Conservation (phyloP, 2,888 invertebrate genomes). For the Archaeoteleia sp. region DNA sequence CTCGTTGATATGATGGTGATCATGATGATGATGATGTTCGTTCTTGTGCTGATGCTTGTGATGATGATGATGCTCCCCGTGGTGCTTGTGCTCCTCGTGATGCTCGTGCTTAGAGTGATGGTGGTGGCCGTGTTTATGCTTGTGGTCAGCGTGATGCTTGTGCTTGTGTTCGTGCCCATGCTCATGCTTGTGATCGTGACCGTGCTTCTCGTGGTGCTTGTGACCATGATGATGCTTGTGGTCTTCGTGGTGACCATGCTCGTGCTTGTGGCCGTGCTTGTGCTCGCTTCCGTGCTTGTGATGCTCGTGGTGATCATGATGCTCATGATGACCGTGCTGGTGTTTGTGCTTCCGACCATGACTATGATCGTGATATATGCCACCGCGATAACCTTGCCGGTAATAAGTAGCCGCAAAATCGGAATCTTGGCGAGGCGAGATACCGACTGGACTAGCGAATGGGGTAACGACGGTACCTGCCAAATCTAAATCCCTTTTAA, state of each 20-base stretch:
- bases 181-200: conserved; percentile 54
- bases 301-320: conserved; percentile 51
- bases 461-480: background rate
- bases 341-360: conserved; percentile 52
- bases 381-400: conserved; percentile 13
- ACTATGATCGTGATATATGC: conserved; percentile 42
- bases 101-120: conserved; percentile 62
- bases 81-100: conserved; percentile 57
- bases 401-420: conserved; percentile 39
- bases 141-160: conserved; percentile 61
- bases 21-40: conserved; percentile 68
- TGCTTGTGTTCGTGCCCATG: conserved; percentile 62
- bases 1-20: conserved; percentile 66
- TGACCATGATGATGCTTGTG: conserved; percentile 59
- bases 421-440: conserved; percentile 24
- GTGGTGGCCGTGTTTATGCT: conserved; percentile 64
- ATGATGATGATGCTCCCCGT: conserved; percentile 57
- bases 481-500: conserved; percentile 1
- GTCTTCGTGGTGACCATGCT: conserved; percentile 48
- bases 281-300: conserved; percentile 52
- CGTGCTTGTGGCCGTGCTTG: conserved; percentile 50
- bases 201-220: conserved; percentile 54
- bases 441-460: conserved; percentile 3
- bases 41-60: conserved; percentile 65
- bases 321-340: conserved; percentile 53